These are phyloP conservation scores for Hydrolagus affinis DNA, from an alignment of 2,113 vertebrate species.

Conservation along the genomic window DNA sequence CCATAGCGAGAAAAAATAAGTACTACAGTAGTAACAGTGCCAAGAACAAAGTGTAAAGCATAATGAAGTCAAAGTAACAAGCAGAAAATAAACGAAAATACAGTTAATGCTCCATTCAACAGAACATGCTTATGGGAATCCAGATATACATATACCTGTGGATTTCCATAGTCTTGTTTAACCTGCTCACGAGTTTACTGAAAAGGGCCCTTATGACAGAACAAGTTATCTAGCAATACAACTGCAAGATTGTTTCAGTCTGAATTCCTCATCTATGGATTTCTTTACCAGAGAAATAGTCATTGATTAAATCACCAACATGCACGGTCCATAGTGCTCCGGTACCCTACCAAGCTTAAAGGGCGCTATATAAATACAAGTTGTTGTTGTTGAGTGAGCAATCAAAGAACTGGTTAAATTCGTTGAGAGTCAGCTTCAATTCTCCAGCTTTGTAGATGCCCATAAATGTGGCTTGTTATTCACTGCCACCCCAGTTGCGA, in stretches of 20 bases:
- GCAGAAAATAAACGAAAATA: no score
- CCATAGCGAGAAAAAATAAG: not conserved
- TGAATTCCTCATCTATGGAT: not conserved
- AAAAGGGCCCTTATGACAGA: not conserved
- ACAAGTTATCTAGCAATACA: not conserved
- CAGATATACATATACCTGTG: no score
- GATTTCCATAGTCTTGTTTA: not conserved
- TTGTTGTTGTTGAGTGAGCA: not conserved
- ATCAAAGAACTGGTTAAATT: conserved; percentile 17
- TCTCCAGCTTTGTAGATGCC: not conserved
- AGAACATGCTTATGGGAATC: no score
- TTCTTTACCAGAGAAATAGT: not conserved
- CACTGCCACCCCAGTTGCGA: conserved; percentile 91
- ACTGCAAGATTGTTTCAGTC: not conserved
- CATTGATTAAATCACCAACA: not conserved
- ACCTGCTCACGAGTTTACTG: not conserved
- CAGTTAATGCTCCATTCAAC: no score
- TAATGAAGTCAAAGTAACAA: not conserved
- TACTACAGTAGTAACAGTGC: not conserved
- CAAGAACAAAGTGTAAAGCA: not conserved
- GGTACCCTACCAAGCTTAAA: no score
- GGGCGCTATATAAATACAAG: not conserved
- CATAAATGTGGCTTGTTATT: conserved; percentile 37
- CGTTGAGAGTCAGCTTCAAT: not conserved
- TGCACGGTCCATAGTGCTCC: no score